A percentile compares a stretch with the other conserved stretches of the same genome.
Evolutionary conservation across 2,888 invertebrate genomes (phyloP).

Genomic region (Teleiodes luculella): DNA sequence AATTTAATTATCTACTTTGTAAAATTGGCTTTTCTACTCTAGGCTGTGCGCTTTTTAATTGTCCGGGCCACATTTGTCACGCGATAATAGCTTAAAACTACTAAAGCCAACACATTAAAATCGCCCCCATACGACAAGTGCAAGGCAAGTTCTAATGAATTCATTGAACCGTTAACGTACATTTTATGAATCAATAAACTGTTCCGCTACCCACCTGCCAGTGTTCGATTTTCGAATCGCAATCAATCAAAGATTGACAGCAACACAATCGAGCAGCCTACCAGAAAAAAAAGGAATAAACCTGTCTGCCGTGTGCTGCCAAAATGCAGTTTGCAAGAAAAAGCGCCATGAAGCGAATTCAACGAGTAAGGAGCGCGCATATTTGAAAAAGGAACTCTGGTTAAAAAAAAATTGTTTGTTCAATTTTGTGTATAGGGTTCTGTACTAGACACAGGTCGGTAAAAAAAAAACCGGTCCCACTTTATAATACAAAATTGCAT

Average conservation of each 20-base stretch:
- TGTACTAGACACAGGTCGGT: no score
- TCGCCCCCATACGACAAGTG: background rate
- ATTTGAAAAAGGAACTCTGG: constrained; percentile 39
- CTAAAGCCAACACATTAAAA: background rate
- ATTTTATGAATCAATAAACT: constrained; percentile 15
- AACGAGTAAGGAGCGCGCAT: constrained; percentile 34
- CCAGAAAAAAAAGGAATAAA: constrained; percentile 23
- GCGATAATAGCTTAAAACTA: no score
- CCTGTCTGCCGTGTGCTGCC: constrained; percentile 21
- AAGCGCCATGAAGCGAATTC: constrained; percentile 32
- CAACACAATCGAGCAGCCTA: constrained; percentile 20
- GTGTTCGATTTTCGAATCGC: constrained; percentile 4
- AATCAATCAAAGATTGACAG: constrained; percentile 20
- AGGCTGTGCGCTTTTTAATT: no score
- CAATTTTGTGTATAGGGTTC: background rate
- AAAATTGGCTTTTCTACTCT: no score
- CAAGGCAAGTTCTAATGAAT: background rate
- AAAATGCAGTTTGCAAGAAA: constrained; percentile 25
- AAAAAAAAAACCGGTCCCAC: background rate
- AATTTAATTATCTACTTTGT: no score
- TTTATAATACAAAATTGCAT: background rate
- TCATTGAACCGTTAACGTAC: background rate
- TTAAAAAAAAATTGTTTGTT: constrained; percentile 21
- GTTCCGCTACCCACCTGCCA: constrained; percentile 20
- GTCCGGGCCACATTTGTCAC: no score